Evolutionary conservation across 2,113 vertebrate species (phyloP).

Genomic region (Saimiri boliviensis): DNA sequence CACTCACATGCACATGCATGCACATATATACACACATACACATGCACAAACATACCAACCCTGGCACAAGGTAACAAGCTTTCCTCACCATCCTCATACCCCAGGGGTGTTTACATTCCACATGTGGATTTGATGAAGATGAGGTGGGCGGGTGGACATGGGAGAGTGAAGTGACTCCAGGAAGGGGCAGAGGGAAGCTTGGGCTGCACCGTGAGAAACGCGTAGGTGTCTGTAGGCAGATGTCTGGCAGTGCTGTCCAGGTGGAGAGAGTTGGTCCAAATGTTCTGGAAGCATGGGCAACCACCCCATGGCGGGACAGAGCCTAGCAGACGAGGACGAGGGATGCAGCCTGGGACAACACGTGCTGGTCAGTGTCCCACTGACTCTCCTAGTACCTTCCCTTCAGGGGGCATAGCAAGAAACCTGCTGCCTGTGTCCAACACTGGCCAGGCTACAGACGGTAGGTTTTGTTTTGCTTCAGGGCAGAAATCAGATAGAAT

Average conservation of each 20-base stretch:
- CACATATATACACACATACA: too few species aligned
- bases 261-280: not conserved
- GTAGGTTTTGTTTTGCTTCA: not conserved
- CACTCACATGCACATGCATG: not conserved
- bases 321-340: rapidly evolving
- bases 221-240: not conserved
- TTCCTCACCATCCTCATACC: too few species aligned
- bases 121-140: not conserved
- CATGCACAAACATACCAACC: not conserved
- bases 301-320: rapidly evolving
- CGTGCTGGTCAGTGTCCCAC: not conserved
- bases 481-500: not conserved
- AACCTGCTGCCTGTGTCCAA: not conserved
- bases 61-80: too few species aligned
- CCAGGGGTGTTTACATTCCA: not conserved
- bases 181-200: not conserved
- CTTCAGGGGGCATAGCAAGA: not conserved
- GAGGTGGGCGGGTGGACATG: rapidly evolving
- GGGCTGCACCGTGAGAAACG: rapidly evolving
- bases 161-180: not conserved
- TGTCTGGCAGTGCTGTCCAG: rapidly evolving
- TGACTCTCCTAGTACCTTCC: not conserved
- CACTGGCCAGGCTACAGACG: rapidly evolving
- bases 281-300: not conserved
- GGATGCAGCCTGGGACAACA: not conserved